Base-by-base conservation (phyloP, 2,113 vertebrate species). In the Colaptes auratus region DNA sequence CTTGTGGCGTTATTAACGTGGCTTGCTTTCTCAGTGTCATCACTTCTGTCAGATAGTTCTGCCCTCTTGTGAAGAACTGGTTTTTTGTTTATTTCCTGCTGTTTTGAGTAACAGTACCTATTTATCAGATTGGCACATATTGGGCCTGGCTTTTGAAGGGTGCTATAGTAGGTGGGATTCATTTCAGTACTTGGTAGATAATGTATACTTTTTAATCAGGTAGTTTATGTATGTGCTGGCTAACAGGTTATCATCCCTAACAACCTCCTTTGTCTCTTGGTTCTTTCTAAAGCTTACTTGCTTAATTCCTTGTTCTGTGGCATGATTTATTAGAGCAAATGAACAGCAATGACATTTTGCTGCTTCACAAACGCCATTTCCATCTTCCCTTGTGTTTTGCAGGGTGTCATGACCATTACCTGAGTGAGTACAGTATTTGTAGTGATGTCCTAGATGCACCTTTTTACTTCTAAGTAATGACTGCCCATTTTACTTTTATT, bases 181-280 rank as follows among this genome's bases (percentile, higher is more conserved):
- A 25, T 69, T 71, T 81, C 7, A 7, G 5, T 78, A 25, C 15
- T 75, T 83, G 27, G 18, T 72, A 63, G 55, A 12, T 79, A 33
- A 70, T 19, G 6, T 39, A 11, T 0, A 0, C 8, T 59, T 79
- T 55, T 53, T 81, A 53, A 39, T 50, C 19, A 23, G 0, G 1
- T 9, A 6, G 10, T 88, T 81, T 65, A 48, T 84, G 4, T 84
- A 14, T 65, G 52, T 92, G 14, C 52, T 86, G 48, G 15, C 52
- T 86, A 56, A 66, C 44, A 63, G 24, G 4, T 80, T 65, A 21
- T 64, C 6, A 12, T 87, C 14, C 24, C 13, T 70, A n/a, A 64
- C 81, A 85, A 56, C 20, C 11, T 44, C 8, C 60, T 50, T 66
- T 3, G 42, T 27, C 9, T 64, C 4, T 48, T 87, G 9, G 4